These are phyloP conservation scores for Morphnarchus princeps DNA, from an alignment of 2,113 vertebrate species.

Conservation along the genomic window DNA sequence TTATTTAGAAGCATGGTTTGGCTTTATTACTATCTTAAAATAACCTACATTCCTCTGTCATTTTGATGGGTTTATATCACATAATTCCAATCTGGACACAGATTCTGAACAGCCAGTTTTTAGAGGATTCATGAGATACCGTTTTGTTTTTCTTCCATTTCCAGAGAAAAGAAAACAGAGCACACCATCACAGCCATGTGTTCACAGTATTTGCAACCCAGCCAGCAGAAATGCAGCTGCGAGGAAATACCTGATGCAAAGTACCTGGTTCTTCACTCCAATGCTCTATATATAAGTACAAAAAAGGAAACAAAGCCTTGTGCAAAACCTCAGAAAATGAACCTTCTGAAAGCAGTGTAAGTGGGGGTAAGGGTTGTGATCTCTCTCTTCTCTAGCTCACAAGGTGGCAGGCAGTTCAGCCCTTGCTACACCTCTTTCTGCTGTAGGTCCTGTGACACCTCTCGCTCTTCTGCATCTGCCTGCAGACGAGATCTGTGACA, in stretches of 20 bases:
- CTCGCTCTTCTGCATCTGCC: fast-evolving
- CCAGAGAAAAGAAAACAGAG: neutral
- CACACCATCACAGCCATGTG: neutral
- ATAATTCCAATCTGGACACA: neutral
- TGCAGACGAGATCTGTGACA: neutral
- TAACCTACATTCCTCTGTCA: neutral
- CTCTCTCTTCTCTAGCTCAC: neutral
- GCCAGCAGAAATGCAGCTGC: neutral
- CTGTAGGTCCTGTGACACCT: fast-evolving
- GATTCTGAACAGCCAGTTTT: neutral
- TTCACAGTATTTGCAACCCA: neutral
- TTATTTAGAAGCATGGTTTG: neutral
- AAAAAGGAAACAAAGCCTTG: neutral
- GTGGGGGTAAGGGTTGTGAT: neutral
- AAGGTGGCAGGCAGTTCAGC: too few relatives aligned
- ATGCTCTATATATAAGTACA: neutral
- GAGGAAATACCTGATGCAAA: neutral
- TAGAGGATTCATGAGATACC: neutral
- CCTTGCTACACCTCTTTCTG: neutral
- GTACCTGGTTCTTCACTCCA: neutral
- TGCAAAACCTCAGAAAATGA: neutral
- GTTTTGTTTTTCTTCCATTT: neutral
- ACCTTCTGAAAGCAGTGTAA: neutral
- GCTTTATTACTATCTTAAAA: neutral
- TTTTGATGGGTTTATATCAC: neutral